Evolutionary conservation across 2,797 vertebrate genomes (phyloP).

Genomic region (Xenops minutus): DNA sequence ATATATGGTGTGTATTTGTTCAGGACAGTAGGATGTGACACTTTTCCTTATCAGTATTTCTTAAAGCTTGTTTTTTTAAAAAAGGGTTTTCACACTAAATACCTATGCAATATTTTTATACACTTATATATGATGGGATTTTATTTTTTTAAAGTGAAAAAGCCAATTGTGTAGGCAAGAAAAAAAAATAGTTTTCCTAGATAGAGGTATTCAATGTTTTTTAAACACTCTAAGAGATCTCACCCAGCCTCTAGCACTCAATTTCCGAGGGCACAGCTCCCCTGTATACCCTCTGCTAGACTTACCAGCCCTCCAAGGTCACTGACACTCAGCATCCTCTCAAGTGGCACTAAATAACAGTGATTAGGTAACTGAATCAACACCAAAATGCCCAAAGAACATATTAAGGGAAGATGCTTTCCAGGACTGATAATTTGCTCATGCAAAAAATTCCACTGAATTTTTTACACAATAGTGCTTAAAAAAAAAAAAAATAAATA

Average conservation of each 20-base stretch:
- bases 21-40: background rate
- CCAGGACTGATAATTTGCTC: background rate
- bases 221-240: background rate
- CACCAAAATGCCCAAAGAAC: background rate
- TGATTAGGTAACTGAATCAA: background rate
- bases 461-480: background rate
- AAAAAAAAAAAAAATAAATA: background rate
- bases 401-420: background rate
- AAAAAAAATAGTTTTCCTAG: background rate
- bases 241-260: background rate
- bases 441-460: background rate
- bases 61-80: background rate
- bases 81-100: background rate
- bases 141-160: background rate
- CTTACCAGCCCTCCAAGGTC: background rate
- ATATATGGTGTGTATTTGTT: background rate
- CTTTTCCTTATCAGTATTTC: background rate
- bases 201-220: background rate
- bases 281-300: background rate
- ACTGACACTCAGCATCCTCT: background rate
- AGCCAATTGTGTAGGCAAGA: rapidly evolving
- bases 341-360: background rate
- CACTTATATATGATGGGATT: rapidly evolving
- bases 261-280: background rate
- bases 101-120: background rate